Base-by-base conservation (phyloP, 1,140 invertebrate species). In the Listronotus bonariensis region DNA sequence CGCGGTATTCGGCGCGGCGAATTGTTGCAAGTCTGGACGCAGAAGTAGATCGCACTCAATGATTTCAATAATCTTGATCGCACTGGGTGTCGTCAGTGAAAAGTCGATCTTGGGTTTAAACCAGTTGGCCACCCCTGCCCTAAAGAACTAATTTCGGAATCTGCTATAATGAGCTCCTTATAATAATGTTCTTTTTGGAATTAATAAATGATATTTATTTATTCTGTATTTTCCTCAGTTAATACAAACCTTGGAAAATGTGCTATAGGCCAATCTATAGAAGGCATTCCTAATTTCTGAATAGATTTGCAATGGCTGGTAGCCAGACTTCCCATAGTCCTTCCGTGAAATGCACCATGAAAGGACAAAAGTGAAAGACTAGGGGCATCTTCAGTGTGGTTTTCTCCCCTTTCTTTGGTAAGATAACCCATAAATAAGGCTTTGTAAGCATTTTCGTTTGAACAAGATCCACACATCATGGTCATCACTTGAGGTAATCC, bases 391-490 rank as follows among this genome's bases (percentile, higher is more conserved):
- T 96, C 96, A 6, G 83, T 71, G 77, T 89, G 77, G 77, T 98
- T 98, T 84, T 84, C 85, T 1, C 89, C 88, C 32, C 92, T 81
- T 75, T 88, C 73, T 59, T 85, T 84, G 32, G 77, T 82, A 52
- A 82, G 79, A 71, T 89, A 86, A 65, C 77, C 76, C 61, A 95
- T 89, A 72, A 94, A 94, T 40, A 93, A 89, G 45, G 90, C 89
- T 80, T 99, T 99, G 20, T 26, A 26, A 26, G 20, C 20, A 26
- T 26, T 26, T 26, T 26, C 20, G 5, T 26, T 26, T 1, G 95
- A 95, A 74, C 97, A 98, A 0, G 95, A 95, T 0, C 96, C 96
- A 81, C 96, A 99, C 84, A 96, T 95, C 96, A 98, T 98, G 0
- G 96, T 98, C 12, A 91, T 91, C 3, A 97, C 84, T 66, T 89